These are phyloP conservation scores for Yasuhikotakia modesta DNA, from an alignment of 2,797 vertebrate genomes.

Conservation along the genomic window DNA sequence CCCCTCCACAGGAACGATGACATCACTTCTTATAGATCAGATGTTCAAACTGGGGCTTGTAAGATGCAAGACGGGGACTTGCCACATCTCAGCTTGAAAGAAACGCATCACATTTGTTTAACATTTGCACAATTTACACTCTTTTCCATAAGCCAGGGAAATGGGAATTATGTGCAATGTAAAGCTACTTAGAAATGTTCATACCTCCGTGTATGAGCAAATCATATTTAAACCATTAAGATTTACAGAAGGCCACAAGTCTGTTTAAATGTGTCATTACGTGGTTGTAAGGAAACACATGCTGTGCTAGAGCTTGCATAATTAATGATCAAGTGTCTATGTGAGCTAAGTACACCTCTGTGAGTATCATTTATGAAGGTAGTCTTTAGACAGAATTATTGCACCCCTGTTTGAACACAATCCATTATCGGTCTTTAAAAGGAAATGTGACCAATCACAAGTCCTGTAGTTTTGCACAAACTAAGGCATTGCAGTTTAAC, in stretches of 20 bases:
- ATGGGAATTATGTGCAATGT: constrained; percentile 26
- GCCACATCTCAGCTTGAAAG: neutral
- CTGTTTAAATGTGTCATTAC: neutral
- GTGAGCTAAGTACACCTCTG: neutral
- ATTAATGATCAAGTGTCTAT: neutral
- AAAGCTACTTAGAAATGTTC: constrained; percentile 9
- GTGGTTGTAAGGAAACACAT: neutral
- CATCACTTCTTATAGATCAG: constrained; percentile 18
- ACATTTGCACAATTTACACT: constrained; percentile 14
- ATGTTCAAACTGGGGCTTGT: neutral
- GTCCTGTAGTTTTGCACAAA: constrained; percentile 28
- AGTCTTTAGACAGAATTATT: neutral
- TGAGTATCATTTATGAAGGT: neutral
- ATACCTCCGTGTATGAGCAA: constrained; percentile 11
- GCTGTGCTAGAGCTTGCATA: neutral
- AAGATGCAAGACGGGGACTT: constrained; percentile 7
- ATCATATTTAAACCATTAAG: neutral
- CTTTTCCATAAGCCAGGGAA: neutral
- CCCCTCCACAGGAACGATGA: constrained; percentile 36
- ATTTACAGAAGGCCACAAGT: neutral
- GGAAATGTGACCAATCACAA: constrained; percentile 5
- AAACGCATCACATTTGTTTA: neutral
- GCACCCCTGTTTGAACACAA: neutral
- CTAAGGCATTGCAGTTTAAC: neutral
- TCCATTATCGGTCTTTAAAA: neutral